phyloP scores from a whole-genome alignment of 35 echinoderm and acorn worm species.

The Hemicentrotus pulcherrimus region DNA sequence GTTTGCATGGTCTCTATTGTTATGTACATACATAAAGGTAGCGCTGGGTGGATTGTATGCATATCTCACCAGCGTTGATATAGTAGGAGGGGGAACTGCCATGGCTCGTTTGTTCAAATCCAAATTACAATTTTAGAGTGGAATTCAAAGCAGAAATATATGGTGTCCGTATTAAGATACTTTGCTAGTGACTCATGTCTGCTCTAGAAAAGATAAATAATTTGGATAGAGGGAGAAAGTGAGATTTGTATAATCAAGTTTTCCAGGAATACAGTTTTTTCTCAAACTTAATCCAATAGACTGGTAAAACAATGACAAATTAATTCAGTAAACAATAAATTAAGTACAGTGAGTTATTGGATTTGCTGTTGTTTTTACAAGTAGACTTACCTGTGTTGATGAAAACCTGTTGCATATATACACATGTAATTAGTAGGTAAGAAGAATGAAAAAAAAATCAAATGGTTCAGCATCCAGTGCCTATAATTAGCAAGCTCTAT shows the following conservation, averaged over 20 bases:
- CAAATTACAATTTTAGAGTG: not conserved
- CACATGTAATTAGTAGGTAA: no score
- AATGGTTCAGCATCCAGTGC: no score
- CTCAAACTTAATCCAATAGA: not conserved
- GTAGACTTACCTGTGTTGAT: not conserved
- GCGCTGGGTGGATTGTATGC: not conserved
- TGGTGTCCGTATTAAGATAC: constrained; percentile 1
- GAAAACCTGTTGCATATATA: not conserved
- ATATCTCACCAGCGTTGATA: constrained; percentile 3
- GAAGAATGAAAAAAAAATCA: no score
- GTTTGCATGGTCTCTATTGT: not conserved
- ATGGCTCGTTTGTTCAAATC: not conserved
- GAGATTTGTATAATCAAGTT: not conserved
- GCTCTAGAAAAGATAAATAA: not conserved
- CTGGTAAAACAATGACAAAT: not conserved
- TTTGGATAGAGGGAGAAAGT: not conserved
- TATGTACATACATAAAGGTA: not conserved
- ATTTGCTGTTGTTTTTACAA: not conserved
- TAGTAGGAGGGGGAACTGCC: not conserved
- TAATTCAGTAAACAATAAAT: not conserved
- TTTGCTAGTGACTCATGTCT: not conserved
- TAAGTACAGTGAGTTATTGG: not conserved
- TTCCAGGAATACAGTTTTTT: not conserved
- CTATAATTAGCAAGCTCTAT: no score
- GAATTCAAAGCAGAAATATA: not conserved